Conservation (phyloP, 2,797 vertebrate genomes). For the Pyrrhura leucotis region DNA sequence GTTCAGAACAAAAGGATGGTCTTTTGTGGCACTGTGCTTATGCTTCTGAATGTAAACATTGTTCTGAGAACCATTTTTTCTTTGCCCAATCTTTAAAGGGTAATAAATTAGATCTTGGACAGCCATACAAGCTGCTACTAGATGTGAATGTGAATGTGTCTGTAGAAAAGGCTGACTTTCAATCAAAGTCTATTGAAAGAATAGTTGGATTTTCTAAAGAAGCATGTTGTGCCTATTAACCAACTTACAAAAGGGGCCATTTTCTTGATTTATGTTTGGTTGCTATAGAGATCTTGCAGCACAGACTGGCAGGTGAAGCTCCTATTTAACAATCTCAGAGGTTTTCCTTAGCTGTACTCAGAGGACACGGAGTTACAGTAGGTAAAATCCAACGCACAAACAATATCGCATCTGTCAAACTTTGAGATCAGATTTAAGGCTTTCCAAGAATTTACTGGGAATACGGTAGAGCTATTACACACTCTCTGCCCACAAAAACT, state of each 20-base stretch:
- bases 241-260: conserved; percentile 91
- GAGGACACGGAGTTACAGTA: conserved; percentile 42
- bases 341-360: conserved; percentile 75
- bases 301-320: conserved; percentile 85
- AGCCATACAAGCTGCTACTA: conserved; percentile 94
- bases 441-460: conserved; percentile 53
- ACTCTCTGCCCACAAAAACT: neutral
- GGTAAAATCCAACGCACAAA: conserved; percentile 63
- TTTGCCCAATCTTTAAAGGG: conserved; percentile 89
- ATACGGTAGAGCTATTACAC: neutral
- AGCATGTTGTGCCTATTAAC: conserved; percentile 97
- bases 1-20: conserved; percentile 82
- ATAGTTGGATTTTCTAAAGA: conserved; percentile 90
- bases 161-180: conserved; percentile 91
- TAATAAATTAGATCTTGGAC: conserved; percentile 90
- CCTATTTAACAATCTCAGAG: conserved; percentile 78
- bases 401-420: conserved; percentile 42
- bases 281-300: conserved; percentile 85
- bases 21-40: conserved; percentile 80
- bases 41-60: conserved; percentile 88
- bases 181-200: conserved; percentile 95
- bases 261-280: conserved; percentile 91
- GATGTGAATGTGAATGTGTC: conserved; percentile 89
- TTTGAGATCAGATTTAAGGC: conserved; percentile 45
- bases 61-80: conserved; percentile 87